A percentile compares a stretch with the other conserved stretches of the same genome.
These are phyloP conservation scores for Cygnus atratus DNA, from an alignment of 2,113 vertebrate species.

Conservation along the genomic window DNA sequence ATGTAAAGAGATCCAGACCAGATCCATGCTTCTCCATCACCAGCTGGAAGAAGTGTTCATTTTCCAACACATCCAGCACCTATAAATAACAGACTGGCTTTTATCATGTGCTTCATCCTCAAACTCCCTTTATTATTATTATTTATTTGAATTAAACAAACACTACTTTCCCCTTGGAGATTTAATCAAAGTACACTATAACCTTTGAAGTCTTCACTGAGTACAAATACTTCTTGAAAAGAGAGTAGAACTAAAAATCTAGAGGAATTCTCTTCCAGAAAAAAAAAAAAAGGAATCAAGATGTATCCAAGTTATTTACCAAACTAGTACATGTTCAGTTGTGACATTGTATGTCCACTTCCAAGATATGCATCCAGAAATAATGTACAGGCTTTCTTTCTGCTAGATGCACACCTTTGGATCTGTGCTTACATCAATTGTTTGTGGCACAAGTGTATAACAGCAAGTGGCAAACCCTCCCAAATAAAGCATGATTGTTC, in stretches of 20 bases:
- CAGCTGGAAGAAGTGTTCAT: conserved; percentile 90
- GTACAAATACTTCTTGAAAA: not conserved
- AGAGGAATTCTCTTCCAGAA: not conserved
- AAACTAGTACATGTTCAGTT: not conserved
- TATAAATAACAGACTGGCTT: conserved; percentile 40
- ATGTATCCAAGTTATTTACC: not conserved
- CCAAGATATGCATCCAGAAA: not conserved
- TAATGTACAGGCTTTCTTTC: not conserved
- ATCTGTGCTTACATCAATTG: not conserved
- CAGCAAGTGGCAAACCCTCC: not conserved
- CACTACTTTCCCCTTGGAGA: not conserved
- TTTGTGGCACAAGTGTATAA: not conserved
- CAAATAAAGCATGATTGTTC: not conserved
- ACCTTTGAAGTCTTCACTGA: not conserved
- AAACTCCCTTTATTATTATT: not conserved
- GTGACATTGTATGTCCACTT: not conserved
- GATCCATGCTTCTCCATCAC: conserved; percentile 96
- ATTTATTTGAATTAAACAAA: not conserved
- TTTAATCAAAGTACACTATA: not conserved
- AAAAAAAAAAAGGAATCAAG: not conserved
- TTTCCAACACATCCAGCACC: conserved; percentile 92
- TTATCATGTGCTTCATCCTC: not conserved
- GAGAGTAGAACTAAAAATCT: not conserved
- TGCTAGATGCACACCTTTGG: not conserved
- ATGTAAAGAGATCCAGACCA: conserved; percentile 92